Base-by-base conservation (phyloP, 2,888 invertebrate species). In the Oxytorus armatus region DNA sequence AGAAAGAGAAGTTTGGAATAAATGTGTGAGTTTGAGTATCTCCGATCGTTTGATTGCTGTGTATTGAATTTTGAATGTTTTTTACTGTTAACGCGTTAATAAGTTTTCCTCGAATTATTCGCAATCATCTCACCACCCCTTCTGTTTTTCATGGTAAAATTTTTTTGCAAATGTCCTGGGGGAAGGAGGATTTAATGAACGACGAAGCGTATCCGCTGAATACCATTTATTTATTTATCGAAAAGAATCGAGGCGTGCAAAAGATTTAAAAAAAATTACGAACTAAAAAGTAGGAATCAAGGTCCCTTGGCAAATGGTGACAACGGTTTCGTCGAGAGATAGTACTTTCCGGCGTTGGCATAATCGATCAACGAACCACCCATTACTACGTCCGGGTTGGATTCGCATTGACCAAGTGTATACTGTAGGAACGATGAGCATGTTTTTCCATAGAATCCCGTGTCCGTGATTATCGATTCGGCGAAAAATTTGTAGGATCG, bases 401-500 rank as follows among this genome's bases (percentile, higher is more conserved):
- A 3, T 0, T 57, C 49, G 79, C 87, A 88, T 0, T 21, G 10
- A 0, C 84, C 84, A 1, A 3, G 3, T 1, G 47, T 25, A 57
- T 69, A 87, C 0, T 39, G 1, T 0, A 11, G 0, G 29, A 63
- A 83, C 3, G 29, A 55, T 0, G 18, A 23, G 69, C 89, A 89
- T 0, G 16, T 18, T 18, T 39, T 77, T 0, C 70, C 88, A 49
- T 80, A 73, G 23, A 89, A 89, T 0, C 85, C 85, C 0, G 36
- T 23, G 0, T 14, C 0, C 7, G 61, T 85, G 61, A 69, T 74
- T 61, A 92, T 88, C 5, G 92, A 92, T 73, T 92, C 92, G 3
- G 89, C 88, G 74, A 85, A 91, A 59, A 85, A 88, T 47, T 82
- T 55, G 74, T 75, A 88, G 3, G 89, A 85, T 0, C 91, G 87